Conservation (phyloP, 2,113 vertebrate species). For the Zapus hudsonius region DNA sequence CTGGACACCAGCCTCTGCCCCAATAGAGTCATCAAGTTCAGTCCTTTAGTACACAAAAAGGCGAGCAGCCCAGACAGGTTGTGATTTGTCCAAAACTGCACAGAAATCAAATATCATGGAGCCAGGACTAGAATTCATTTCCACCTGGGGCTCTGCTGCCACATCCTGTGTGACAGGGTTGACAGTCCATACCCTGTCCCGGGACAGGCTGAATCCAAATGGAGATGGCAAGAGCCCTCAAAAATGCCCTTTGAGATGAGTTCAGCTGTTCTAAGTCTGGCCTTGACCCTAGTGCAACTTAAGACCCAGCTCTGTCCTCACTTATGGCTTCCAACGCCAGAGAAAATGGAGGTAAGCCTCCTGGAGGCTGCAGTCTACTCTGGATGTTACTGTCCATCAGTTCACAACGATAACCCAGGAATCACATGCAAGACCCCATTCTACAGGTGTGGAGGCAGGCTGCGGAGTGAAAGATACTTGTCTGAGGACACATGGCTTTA, state of each 20-base stretch:
- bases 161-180: neutral
- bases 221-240: neutral
- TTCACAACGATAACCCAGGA: neutral
- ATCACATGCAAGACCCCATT: neutral
- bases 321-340: neutral
- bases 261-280: neutral
- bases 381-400: neutral
- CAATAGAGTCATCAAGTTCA: neutral
- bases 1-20: neutral
- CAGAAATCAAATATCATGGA: conserved; percentile 3
- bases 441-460: neutral
- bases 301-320: neutral
- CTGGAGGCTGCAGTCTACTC: neutral
- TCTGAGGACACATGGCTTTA: neutral
- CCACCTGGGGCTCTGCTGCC: neutral
- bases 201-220: neutral
- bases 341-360: neutral
- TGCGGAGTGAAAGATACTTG: neutral
- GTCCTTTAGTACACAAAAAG: neutral
- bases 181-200: neutral
- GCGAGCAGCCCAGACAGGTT: conserved; percentile 32
- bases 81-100: conserved; percentile 30
- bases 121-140: neutral
- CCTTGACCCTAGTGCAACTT: neutral
- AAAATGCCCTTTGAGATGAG: neutral